Base-by-base conservation (phyloP, 2,888 invertebrate species). In the Cephus rjabovi region DNA sequence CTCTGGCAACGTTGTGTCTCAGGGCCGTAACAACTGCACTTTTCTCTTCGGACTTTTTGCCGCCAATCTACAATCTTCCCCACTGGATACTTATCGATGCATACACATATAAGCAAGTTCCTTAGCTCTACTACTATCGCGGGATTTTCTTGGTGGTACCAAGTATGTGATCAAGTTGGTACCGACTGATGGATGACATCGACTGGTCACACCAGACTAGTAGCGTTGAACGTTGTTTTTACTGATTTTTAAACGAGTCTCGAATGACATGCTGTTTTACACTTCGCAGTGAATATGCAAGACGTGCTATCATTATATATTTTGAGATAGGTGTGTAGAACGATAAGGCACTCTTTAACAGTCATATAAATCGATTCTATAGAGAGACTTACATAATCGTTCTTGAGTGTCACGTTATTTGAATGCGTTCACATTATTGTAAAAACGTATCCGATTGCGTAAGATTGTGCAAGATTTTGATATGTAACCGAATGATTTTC, bases 1-100 rank as follows among this genome's bases (percentile, higher is more conserved):
- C 79, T 80, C 76, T 78, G 80, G 80, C 81, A 83, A 83, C 81
- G 80, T 80, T 78, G 79, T 37, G 37, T 23, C 68, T 75, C 83
- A 83, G 81, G 81, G 81, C 74, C 80, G 83, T 75, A 12, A 31
- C 71, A 23, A 71, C 33, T 34, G 71, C 71, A 34, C 71, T 71
- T 71, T 71, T 71, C 71, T 33, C 31, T 15, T 71, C 71, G 34
- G 12, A 56, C 6, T 56, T 56, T 56, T 23, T 56, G 23, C 56
- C 23, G 56, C 15, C 56, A 23, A 56, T 56, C 23, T 23, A 56
- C 23, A 56, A 23, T 56, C 56, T 56, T 56, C 56, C 56, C 9
- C 23, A 56, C 56, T 23, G 56, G 23, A 23, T 23, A 56, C 1
- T 56, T 56, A 56, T 56, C 56, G 23, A 56, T 56, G 23, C 3